phyloP scores from a whole-genome alignment of 2,888 invertebrate species.

The Epicampocera succincta region DNA sequence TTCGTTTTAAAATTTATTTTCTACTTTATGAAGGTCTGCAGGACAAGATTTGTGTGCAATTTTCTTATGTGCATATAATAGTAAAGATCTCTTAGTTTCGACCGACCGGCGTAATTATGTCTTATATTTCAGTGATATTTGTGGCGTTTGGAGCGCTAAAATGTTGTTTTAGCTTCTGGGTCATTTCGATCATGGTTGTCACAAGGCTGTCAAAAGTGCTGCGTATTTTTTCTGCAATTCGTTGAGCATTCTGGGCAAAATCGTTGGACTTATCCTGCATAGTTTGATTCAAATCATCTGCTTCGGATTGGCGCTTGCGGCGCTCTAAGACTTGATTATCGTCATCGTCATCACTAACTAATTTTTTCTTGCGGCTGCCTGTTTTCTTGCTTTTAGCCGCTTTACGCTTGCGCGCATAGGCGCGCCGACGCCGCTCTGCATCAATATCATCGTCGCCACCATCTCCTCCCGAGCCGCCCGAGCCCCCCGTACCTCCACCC shows the following conservation, averaged over 20 bases:
- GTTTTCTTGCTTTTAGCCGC: slow-evolving; percentile 62
- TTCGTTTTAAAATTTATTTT: too few relatives aligned
- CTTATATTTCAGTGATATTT: slow-evolving; percentile 1
- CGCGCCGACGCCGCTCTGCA: slow-evolving; percentile 58
- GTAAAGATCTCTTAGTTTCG: too few relatives aligned
- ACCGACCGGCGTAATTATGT: too few relatives aligned
- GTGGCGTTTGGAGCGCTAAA: slow-evolving; percentile 56
- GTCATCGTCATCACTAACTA: slow-evolving; percentile 23
- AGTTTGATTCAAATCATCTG: slow-evolving; percentile 54
- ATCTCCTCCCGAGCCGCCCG: slow-evolving; percentile 11
- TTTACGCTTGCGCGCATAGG: slow-evolving; percentile 50
- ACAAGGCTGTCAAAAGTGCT: slow-evolving; percentile 70
- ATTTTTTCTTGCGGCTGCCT: slow-evolving; percentile 60
- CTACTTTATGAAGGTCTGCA: too few relatives aligned
- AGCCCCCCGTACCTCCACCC: slow-evolving; percentile 44
- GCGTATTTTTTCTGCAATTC: slow-evolving; percentile 69
- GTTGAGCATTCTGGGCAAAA: slow-evolving; percentile 34
- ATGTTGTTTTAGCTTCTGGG: slow-evolving; percentile 71
- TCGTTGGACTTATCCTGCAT: neutral
- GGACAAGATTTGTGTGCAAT: too few relatives aligned
- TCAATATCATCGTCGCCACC: slow-evolving; percentile 58
- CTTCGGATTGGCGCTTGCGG: slow-evolving; percentile 70
- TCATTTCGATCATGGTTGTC: slow-evolving; percentile 69
- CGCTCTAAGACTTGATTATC: slow-evolving; percentile 33
- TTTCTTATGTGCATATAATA: too few relatives aligned